phyloP scores from a whole-genome alignment of 2,113 vertebrate species.

The Amblyornis subalaris region DNA sequence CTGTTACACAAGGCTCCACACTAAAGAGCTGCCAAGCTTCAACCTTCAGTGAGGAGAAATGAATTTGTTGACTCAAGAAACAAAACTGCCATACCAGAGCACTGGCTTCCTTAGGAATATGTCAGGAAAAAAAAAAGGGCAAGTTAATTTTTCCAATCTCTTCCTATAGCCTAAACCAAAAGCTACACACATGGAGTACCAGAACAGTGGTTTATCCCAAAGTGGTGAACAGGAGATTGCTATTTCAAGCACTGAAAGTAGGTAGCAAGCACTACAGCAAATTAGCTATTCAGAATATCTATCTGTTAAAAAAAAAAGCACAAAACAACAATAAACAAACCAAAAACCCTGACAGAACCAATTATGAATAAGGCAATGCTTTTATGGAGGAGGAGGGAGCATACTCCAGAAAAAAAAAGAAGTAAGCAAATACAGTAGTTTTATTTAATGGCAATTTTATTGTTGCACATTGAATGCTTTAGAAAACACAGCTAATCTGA shows the following conservation, averaged over 20 bases:
- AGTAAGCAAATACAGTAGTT: background rate
- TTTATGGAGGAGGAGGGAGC: background rate
- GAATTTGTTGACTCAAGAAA: background rate
- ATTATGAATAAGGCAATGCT: background rate
- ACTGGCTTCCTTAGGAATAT: background rate
- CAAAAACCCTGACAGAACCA: background rate
- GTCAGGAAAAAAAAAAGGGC: background rate
- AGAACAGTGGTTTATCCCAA: background rate
- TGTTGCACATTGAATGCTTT: background rate
- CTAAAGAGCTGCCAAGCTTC: background rate
- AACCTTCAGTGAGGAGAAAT: background rate
- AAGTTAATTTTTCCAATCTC: background rate
- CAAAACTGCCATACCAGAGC: background rate
- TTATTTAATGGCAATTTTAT: background rate
- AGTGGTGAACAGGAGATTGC: background rate
- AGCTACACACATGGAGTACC: background rate
- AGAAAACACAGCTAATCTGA: background rate
- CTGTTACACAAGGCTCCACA: slow-evolving; percentile 6
- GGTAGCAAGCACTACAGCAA: background rate
- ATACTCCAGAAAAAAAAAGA: background rate
- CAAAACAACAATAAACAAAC: background rate
- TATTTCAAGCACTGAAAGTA: background rate
- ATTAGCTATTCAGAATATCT: background rate
- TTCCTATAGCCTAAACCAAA: background rate
- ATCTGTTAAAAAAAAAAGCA: background rate